Evolutionary conservation across 2,888 invertebrate genomes (phyloP), one percentile per base, ranked within the genome.

Genomic region (Drosophila planitibia): DNA sequence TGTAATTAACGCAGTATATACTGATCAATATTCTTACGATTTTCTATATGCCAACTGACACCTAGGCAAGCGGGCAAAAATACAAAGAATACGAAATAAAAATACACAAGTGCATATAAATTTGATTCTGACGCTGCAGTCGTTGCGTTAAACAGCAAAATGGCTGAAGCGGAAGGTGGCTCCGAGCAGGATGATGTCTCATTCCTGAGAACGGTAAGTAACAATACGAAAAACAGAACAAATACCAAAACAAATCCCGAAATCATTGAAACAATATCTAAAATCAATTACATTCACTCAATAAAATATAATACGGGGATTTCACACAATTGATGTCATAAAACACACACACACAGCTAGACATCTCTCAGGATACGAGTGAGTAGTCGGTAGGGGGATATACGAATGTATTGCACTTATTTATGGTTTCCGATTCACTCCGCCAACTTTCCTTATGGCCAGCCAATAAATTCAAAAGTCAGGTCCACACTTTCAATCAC

Each of bases 181-280:
- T 98, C 99, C 93, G 99, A 99, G 95, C 99, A 99, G 95, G 99
- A 99, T 96, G 99, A 99, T 96, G 98, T 99, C 94, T 99, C 99
- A 94, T 99, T 99, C 95, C 96, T 99, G 92, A 97, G 99, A 92
- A 99, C 99, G 96, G 99, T 99, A 94, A 96, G 97, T 95, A 79
- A 9, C 49, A 12, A 32, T 12, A 55, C 2, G 10, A 41, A 12
- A 6, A n/a, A 4, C 41, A 63, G 25, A 35, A 51, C 14, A 41
- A 14, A 19, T 44, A 14, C 25, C 6, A 30, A 54, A 47, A 14
- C 25, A 57, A n/a, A 57, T 28, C 9, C 28, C 30, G 28, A 30
- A 41, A 61, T 28, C 62, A 81, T 65, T 70, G 81, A 76, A 74
- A 82, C 54, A 55, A 77, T 88, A 91, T 91, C 90, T 84, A 82